Conservation (phyloP, 2,888 invertebrate species). For the Nomada ferruginata region DNA sequence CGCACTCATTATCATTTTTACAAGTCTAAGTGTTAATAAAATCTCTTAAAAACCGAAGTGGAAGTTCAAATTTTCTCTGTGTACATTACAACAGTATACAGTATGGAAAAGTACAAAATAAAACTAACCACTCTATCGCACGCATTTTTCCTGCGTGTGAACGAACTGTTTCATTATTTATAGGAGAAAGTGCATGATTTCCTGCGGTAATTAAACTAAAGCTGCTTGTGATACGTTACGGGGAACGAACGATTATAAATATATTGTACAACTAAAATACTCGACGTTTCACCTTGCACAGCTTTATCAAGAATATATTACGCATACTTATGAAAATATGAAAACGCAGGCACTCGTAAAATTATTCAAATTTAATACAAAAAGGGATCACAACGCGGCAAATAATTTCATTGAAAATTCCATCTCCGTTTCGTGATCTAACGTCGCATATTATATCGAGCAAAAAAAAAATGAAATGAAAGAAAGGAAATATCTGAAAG, state of each 20-base stretch:
- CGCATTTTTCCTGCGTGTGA: neutral
- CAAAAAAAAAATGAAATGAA: neutral
- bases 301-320: no score
- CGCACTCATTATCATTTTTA: no score
- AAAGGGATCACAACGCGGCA: no score
- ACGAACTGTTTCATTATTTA: slow-evolving; percentile 28
- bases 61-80: no score
- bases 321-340: no score
- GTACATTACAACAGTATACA: neutral
- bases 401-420: neutral
- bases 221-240: neutral
- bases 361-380: no score
- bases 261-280: no score
- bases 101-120: neutral
- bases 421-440: neutral
- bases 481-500: slow-evolving; percentile 11
- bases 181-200: slow-evolving; percentile 6
- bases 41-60: no score
- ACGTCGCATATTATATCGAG: neutral
- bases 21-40: no score
- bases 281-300: no score
- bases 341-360: no score
- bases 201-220: neutral
- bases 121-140: neutral
- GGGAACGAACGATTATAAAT: neutral